Conservation (phyloP, 2,888 invertebrate genomes). For the Physocephala rufipes region DNA sequence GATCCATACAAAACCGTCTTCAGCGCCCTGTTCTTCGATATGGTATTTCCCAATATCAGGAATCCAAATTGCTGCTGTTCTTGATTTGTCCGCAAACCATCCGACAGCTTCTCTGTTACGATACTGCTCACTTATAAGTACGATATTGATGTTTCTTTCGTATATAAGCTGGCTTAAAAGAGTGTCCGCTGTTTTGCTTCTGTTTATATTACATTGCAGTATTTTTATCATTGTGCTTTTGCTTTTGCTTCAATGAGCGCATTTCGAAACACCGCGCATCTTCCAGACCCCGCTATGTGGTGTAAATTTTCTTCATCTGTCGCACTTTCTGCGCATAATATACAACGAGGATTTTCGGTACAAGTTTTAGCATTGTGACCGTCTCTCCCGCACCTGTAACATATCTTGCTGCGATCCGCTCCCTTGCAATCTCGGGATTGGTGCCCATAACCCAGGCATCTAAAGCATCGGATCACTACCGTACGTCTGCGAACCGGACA, state of each 20-base stretch:
- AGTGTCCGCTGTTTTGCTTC: not conserved
- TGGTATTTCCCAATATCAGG: not conserved
- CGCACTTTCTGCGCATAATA: not conserved
- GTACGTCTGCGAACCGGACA: not conserved
- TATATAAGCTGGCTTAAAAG: not conserved
- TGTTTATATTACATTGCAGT: not conserved
- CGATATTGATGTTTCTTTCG: not conserved
- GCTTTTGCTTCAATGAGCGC: not conserved
- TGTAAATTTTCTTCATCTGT: not conserved
- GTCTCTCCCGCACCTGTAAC: not conserved
- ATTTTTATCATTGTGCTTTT: not conserved
- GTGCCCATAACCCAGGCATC: slow-evolving; percentile 3
- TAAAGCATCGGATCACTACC: not conserved
- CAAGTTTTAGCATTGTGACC: not conserved
- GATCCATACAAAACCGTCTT: not conserved
- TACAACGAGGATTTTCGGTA: not conserved
- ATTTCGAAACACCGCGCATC: not conserved
- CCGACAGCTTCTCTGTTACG: not conserved
- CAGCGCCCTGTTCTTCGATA: not conserved
- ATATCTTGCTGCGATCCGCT: not conserved
- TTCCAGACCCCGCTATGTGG: not conserved
- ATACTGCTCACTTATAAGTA: slow-evolving; percentile 16
- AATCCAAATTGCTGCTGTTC: slow-evolving; percentile 2
- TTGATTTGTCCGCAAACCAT: not conserved
- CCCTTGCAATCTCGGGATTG: slow-evolving; percentile 8